Evolutionary conservation across 2,888 invertebrate genomes (phyloP).

Genomic region (Sthenelais limicola): DNA sequence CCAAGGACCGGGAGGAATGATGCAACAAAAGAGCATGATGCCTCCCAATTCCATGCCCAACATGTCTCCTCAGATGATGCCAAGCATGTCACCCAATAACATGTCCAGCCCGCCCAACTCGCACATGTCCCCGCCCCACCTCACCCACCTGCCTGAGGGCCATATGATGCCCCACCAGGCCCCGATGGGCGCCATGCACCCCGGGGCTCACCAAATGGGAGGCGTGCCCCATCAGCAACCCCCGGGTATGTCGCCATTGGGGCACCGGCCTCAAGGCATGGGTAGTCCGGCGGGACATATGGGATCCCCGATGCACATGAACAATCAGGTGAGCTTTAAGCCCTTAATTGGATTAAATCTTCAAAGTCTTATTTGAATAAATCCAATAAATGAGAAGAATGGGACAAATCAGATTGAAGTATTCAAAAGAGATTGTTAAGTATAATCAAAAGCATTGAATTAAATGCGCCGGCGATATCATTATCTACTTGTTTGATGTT

Average conservation of each 20-base stretch:
- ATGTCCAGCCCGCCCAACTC: conserved; percentile 37
- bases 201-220: conserved; percentile 22
- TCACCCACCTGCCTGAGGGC: conserved; percentile 31
- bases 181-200: conserved; percentile 33
- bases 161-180: conserved; percentile 36
- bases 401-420: too few relatives aligned
- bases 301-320: conserved; percentile 29
- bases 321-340: conserved; percentile 24
- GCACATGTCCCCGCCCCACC: conserved; percentile 35
- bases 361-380: too few relatives aligned
- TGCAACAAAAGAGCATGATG: conserved; percentile 24
- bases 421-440: too few relatives aligned
- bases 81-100: conserved; percentile 34
- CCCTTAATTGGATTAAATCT: too few relatives aligned
- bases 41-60: conserved; percentile 14
- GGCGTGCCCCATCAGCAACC: conserved; percentile 30
- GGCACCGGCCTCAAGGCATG: conserved; percentile 33
- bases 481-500: too few relatives aligned
- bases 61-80: conserved; percentile 25
- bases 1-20: background rate
- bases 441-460: too few relatives aligned
- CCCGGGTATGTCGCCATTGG: background rate
- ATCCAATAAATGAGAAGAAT: too few relatives aligned
- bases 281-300: conserved; percentile 25
- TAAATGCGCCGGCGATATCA: too few relatives aligned